Evolutionary conservation across 2,113 vertebrate genomes (phyloP).

Genomic region (Meriones unguiculatus): DNA sequence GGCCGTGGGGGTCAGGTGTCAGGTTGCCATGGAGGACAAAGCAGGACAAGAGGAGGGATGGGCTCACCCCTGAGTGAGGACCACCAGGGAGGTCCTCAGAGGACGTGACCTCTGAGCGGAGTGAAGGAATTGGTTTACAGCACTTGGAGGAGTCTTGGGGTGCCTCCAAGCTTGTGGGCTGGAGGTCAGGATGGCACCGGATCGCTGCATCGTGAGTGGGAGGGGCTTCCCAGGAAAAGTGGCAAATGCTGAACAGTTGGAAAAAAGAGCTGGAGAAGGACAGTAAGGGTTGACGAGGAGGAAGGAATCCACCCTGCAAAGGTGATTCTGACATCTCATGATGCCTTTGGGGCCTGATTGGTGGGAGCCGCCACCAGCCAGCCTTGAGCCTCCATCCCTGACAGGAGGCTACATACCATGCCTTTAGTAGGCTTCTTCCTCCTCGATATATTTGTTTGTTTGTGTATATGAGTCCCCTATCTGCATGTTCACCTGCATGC

Average conservation of each 20-base stretch:
- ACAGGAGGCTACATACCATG: not conserved
- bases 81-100: not conserved
- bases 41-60: not conserved
- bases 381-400: not conserved
- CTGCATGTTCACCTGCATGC: too few relatives aligned
- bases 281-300: not conserved
- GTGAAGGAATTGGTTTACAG: not conserved
- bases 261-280: not conserved
- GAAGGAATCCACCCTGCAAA: not conserved
- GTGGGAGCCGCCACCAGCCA: not conserved
- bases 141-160: not conserved
- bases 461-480: too few relatives aligned
- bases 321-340: not conserved
- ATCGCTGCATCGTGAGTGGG: rapidly evolving
- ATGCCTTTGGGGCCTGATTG: not conserved
- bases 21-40: not conserved
- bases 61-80: not conserved
- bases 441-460: too few relatives aligned
- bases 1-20: too few relatives aligned
- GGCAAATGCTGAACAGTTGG: not conserved
- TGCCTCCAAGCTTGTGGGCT: rapidly evolving
- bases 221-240: not conserved
- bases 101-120: not conserved
- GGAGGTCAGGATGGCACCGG: not conserved
- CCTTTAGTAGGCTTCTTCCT: too few relatives aligned